Percentiles rank a stretch among this genome's conserved stretches.
These are phyloP conservation scores for Chiloscyllium plagiosum DNA, from an alignment of 2,113 vertebrate genomes.

Conservation along the genomic window DNA sequence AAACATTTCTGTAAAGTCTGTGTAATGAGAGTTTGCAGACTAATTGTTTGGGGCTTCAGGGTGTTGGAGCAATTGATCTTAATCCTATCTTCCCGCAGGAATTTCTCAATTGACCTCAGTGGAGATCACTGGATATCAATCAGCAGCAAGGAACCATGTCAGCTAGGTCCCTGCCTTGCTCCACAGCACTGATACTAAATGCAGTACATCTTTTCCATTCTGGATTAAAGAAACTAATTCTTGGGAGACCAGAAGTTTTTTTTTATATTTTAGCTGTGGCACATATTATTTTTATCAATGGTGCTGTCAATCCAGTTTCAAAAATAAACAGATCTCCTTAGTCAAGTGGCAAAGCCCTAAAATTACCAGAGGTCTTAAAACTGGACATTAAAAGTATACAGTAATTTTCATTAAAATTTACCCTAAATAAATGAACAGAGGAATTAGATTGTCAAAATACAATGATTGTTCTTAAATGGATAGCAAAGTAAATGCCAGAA, in stretches of 20 bases:
- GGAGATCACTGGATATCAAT: not conserved
- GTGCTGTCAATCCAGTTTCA: not conserved
- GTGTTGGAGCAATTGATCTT: not conserved
- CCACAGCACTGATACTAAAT: not conserved
- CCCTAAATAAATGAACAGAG: not conserved
- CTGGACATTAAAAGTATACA: not conserved
- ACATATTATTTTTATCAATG: not conserved
- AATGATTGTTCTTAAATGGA: not conserved
- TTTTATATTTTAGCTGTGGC: not conserved
- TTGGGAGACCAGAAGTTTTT: not conserved
- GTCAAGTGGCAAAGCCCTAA: not conserved
- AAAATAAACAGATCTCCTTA: not conserved
- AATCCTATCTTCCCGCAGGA: not conserved
- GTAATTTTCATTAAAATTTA: not conserved
- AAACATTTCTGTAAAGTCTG: not conserved
- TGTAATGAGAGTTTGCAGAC: not conserved
- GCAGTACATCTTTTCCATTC: not conserved
- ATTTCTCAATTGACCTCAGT: not conserved
- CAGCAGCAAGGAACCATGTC: not conserved
- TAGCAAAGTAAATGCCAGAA: not conserved
- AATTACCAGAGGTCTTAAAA: not conserved
- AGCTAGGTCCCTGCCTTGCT: not conserved
- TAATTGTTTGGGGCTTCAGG: not conserved
- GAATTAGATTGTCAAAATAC: not conserved
- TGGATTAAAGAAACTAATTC: not conserved